phyloP scores from a whole-genome alignment of 2,888 invertebrate species.

The Pyrrhia umbra region DNA sequence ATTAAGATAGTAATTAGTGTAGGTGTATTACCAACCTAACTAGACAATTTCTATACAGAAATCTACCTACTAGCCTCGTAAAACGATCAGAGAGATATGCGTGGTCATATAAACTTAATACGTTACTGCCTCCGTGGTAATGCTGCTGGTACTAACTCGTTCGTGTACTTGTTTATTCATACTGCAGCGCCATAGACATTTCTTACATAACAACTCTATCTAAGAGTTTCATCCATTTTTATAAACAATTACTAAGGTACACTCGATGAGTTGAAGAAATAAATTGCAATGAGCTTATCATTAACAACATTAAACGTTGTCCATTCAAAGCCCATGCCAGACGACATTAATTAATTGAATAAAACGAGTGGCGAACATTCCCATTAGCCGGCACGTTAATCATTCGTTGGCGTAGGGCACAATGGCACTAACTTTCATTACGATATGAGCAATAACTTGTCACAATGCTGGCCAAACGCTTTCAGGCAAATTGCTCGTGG shows the following conservation, averaged over 20 bases:
- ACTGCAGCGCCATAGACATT: background rate
- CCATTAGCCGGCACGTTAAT: conserved; percentile 68
- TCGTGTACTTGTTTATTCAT: background rate
- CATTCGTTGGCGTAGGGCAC: conserved; percentile 53
- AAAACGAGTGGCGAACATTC: conserved; percentile 61
- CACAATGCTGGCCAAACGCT: conserved; percentile 59
- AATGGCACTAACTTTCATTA: conserved; percentile 64
- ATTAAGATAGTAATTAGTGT: no score
- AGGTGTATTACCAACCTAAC: no score
- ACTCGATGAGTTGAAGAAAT: background rate
- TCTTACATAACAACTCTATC: background rate
- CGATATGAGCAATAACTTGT: conserved; percentile 66
- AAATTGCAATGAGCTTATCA: conserved; percentile 22
- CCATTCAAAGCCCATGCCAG: conserved; percentile 22
- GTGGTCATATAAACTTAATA: conserved; percentile 20
- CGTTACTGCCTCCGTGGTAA: conserved; percentile 7
- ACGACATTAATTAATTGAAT: conserved; percentile 67
- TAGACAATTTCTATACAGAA: no score
- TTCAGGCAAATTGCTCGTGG: conserved; percentile 67
- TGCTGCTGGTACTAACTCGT: background rate
- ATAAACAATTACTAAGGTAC: background rate
- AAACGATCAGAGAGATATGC: conserved; percentile 22
- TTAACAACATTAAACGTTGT: conserved; percentile 7
- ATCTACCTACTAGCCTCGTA: conserved; percentile 16
- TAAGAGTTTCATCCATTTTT: background rate